Percentiles rank a stretch among this genome's conserved stretches.
These are phyloP conservation scores for Polypedilum vanderplanki DNA, from an alignment of 1,140 invertebrate species.

Conservation along the genomic window DNA sequence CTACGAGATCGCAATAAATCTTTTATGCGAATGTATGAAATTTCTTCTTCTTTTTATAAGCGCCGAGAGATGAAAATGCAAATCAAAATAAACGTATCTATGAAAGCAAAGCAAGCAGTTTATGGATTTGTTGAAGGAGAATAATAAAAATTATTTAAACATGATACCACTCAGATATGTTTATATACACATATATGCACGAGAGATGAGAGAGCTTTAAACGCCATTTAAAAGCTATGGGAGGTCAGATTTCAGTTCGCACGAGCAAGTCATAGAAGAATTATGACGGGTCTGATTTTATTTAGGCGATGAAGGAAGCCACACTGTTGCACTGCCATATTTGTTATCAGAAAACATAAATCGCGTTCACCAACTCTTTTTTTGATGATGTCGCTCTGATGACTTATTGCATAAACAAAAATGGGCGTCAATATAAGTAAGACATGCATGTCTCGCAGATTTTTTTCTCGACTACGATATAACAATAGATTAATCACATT, in stretches of 20 bases:
- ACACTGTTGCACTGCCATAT: not conserved
- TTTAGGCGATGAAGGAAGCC: constrained; percentile 23
- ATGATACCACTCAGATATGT: not conserved
- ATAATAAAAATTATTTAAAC: constrained; percentile 6
- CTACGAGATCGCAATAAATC: not conserved
- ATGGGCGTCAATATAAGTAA: too few species aligned
- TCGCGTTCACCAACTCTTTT: not conserved
- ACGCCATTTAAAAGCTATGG: constrained; percentile 25
- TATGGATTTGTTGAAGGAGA: not conserved
- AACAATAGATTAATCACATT: not conserved
- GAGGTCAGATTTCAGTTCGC: constrained; percentile 20
- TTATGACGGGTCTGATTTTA: not conserved
- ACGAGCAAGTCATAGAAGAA: not conserved
- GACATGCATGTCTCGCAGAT: too few species aligned
- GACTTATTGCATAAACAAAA: too few species aligned
- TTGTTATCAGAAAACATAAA: constrained; percentile 1
- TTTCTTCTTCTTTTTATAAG: constrained; percentile 10
- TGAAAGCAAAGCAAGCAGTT: not conserved
- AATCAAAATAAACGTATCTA: constrained; percentile 20
- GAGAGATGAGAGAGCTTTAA: not conserved
- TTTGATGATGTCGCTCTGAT: too few species aligned
- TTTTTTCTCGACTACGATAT: not conserved
- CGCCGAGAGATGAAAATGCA: not conserved
- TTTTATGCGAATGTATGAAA: not conserved
- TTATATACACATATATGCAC: not conserved